These are phyloP conservation scores for Apolygus lucorum DNA, from an alignment of 1,140 invertebrate species.

Conservation along the genomic window DNA sequence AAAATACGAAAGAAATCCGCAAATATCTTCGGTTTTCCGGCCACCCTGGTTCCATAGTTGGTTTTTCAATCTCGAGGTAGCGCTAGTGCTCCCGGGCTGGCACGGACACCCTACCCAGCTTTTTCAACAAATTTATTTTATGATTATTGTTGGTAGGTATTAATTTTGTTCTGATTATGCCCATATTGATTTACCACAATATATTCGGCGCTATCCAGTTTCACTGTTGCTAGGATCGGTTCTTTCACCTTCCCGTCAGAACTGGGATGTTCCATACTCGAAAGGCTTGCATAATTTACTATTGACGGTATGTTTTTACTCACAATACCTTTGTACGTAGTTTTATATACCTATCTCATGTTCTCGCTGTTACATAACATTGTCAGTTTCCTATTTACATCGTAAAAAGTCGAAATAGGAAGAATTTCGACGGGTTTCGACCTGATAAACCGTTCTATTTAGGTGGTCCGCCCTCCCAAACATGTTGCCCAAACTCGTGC, in stretches of 20 bases:
- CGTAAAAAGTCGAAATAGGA: no score
- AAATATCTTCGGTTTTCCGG: no score
- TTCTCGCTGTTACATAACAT: no score
- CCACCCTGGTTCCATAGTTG: no score
- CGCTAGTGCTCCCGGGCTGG: slow-evolving; percentile 4
- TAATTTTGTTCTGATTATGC: background rate
- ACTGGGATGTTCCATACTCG: background rate
- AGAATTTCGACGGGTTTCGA: no score
- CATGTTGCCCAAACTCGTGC: background rate
- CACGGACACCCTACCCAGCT: background rate
- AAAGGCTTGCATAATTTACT: slow-evolving; percentile 10
- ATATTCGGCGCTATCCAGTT: no score
- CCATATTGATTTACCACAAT: no score
- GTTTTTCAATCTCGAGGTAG: background rate
- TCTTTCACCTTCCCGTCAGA: background rate
- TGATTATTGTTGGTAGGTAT: slow-evolving; percentile 4
- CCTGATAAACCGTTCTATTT: no score
- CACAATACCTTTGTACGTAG: no score
- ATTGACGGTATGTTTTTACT: slow-evolving; percentile 9
- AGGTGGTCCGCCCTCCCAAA: background rate
- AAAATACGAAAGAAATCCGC: no score
- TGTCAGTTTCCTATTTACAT: no score
- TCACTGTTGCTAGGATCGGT: background rate
- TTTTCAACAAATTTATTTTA: background rate
- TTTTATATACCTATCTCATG: no score